A percentile compares a stretch with the other conserved stretches of the same genome.
Evolutionary conservation across 2,888 invertebrate species (phyloP).

Genomic region (Aphelenchoides bicaudatus): DNA sequence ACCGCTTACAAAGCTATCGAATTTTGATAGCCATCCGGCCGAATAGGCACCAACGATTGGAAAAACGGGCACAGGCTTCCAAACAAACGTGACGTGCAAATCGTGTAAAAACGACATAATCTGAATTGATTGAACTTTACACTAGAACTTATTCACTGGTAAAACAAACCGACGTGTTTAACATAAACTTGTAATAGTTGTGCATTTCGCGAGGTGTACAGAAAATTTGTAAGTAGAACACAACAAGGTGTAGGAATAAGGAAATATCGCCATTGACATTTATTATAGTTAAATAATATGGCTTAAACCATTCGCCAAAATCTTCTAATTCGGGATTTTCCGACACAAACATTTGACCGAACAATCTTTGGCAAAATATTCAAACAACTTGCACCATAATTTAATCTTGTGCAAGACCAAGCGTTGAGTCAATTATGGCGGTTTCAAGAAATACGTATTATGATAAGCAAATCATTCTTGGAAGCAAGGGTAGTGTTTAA

Average conservation of each 20-base stretch:
- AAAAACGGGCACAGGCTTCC: constrained; percentile 8
- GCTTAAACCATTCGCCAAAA: neutral
- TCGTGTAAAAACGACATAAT: constrained; percentile 7
- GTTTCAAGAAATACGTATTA: no score
- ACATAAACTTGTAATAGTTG: neutral
- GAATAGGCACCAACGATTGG: constrained; percentile 7
- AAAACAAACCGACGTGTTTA: constrained; percentile 13
- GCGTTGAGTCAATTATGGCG: no score
- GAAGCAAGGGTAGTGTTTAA: no score
- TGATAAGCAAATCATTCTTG: no score
- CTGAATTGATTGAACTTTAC: neutral
- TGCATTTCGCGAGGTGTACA: constrained; percentile 1
- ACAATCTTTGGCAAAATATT: no score
- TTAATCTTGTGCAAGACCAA: no score
- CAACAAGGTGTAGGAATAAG: constrained; percentile 1
- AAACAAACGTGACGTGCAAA: neutral
- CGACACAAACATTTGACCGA: neutral
- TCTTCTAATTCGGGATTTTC: neutral
- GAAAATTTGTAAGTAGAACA: neutral
- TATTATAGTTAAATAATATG: neutral
- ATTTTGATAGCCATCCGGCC: neutral
- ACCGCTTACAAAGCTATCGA: neutral
- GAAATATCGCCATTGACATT: constrained; percentile 3
- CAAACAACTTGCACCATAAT: no score
- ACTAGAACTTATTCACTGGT: neutral